A percentile compares a stretch with the other conserved stretches of the same genome.
Evolutionary conservation across 2,797 vertebrate species (phyloP).

Genomic region (Oryzias dopingdopingensis): DNA sequence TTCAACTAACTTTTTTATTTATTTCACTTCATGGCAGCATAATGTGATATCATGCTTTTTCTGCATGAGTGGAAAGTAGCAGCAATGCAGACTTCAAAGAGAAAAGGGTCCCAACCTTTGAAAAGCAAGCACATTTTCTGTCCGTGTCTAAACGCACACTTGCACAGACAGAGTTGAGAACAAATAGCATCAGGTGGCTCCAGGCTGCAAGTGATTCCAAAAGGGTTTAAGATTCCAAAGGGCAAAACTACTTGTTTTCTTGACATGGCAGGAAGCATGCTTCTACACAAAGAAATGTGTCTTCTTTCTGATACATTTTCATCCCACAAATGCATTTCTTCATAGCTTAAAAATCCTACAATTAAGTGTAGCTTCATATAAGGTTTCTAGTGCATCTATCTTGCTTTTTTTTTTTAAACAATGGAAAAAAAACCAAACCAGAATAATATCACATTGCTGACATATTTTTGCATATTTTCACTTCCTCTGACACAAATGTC

Average conservation of each 20-base stretch:
- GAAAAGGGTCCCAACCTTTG: not conserved
- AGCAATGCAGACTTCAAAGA: not conserved
- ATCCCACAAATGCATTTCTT: too few species aligned
- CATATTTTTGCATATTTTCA: not conserved
- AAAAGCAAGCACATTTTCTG: not conserved
- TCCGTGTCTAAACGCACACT: not conserved
- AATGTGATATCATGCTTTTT: not conserved
- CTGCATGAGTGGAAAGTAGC: not conserved
- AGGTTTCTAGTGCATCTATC: too few species aligned
- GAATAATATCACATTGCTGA: slow-evolving; percentile 14
- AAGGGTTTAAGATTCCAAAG: slow-evolving; percentile 8
- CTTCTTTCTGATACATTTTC: too few species aligned
- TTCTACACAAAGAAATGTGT: too few species aligned
- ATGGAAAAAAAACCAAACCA: too few species aligned
- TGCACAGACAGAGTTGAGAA: not conserved
- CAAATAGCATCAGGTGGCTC: slow-evolving; percentile 26
- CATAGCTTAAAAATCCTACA: too few species aligned
- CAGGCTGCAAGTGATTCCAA: not conserved
- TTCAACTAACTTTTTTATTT: not conserved
- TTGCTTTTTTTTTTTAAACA: too few species aligned
- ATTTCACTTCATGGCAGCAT: not conserved
- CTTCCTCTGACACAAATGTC: slow-evolving; percentile 2
- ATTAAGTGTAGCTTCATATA: too few species aligned
- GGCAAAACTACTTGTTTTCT: too few species aligned
- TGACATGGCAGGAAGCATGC: too few species aligned